Evolutionary conservation across 2,888 invertebrate genomes (phyloP).

Genomic region (Ennomos fuscantarius): DNA sequence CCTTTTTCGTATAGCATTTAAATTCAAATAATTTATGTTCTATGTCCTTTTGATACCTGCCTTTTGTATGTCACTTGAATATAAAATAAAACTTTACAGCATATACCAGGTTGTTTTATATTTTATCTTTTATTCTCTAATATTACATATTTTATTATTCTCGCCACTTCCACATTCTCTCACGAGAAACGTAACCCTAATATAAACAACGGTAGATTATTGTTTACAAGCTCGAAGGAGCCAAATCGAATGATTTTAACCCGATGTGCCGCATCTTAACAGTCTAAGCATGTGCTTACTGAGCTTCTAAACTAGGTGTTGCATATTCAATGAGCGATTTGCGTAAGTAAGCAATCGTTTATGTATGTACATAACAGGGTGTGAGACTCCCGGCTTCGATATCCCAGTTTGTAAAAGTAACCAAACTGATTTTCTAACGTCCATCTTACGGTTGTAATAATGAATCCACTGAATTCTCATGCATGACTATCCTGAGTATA

Average conservation of each 20-base stretch:
- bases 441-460: conserved; percentile 15
- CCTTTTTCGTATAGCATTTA: too few relatives aligned
- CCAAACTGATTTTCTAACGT: conserved; percentile 30
- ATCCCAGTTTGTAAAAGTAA: conserved; percentile 47
- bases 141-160: too few relatives aligned
- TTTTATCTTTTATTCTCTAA: too few relatives aligned
- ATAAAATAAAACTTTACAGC: too few relatives aligned
- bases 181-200: too few relatives aligned
- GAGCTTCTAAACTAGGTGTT: conserved; percentile 81
- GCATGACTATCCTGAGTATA: too few relatives aligned
- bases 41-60: too few relatives aligned
- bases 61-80: too few relatives aligned
- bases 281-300: conserved; percentile 81
- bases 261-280: conserved; percentile 73
- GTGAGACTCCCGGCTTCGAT: conserved; percentile 48
- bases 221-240: conserved; percentile 6
- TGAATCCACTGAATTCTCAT: conserved; percentile 9
- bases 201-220: background rate
- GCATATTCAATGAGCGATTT: conserved; percentile 84
- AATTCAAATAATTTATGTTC: too few relatives aligned
- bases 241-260: conserved; percentile 53
- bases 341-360: conserved; percentile 83
- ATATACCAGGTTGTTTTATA: too few relatives aligned
- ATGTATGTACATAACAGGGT: conserved; percentile 68
- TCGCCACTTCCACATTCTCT: too few relatives aligned